Conservation (phyloP, 2,113 vertebrate genomes). For the Toxotes jaculatrix region DNA sequence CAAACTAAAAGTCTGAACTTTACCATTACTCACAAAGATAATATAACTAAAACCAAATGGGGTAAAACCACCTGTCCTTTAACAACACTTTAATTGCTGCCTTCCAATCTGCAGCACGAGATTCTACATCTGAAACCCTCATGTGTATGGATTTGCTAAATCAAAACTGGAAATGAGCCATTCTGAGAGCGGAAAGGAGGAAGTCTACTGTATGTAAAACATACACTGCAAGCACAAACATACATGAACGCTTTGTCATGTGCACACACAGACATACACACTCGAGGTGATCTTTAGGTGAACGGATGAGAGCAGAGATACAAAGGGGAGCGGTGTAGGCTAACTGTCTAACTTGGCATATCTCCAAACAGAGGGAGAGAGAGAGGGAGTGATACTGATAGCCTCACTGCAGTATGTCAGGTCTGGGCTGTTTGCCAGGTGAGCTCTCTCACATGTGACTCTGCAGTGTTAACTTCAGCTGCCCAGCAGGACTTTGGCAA, state of each 20-base stretch:
- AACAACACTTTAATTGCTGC: not conserved
- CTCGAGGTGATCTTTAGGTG: conserved; percentile 28
- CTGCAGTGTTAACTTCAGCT: conserved; percentile 74
- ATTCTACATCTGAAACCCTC: not conserved
- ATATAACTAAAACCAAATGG: not conserved
- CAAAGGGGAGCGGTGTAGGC: conserved; percentile 51
- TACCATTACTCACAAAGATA: not conserved
- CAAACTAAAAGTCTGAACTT: not conserved
- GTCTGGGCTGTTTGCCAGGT: conserved; percentile 76
- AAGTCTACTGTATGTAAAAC: not conserved
- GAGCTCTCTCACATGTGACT: conserved; percentile 75
- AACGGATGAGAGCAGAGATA: conserved; percentile 50
- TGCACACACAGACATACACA: not conserved
- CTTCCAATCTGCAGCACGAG: not conserved
- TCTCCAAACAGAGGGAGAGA: conserved; percentile 39
- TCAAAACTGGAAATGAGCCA: not conserved
- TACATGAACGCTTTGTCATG: conserved; percentile 3
- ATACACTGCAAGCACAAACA: not conserved
- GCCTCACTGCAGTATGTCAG: conserved; percentile 64
- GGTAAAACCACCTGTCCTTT: not conserved
- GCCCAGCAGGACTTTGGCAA: conserved; percentile 70
- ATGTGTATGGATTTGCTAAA: not conserved
- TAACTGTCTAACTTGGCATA: conserved; percentile 60
- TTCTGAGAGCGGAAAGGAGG: not conserved
- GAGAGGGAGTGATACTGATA: conserved; percentile 41